These are phyloP conservation scores for Genyomyrus donnyi DNA, from an alignment of 2,113 vertebrate species.

Conservation along the genomic window DNA sequence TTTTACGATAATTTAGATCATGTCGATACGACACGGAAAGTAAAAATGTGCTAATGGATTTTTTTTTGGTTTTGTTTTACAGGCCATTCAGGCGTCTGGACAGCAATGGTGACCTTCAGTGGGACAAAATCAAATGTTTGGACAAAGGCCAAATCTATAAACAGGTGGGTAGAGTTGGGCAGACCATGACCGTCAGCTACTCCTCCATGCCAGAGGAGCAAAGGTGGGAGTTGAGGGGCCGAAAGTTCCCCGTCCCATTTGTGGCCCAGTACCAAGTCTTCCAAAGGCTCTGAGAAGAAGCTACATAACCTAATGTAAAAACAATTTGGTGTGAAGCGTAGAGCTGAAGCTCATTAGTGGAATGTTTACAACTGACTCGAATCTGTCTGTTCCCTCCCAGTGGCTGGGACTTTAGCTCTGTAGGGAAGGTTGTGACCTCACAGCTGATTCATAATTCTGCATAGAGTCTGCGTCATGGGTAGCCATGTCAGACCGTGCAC, in stretches of 20 bases:
- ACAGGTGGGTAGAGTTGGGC: constrained; percentile 51
- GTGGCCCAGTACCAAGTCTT: neutral
- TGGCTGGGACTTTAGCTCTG: neutral
- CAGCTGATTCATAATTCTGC: neutral
- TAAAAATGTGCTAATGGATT: neutral
- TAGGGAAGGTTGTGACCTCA: neutral
- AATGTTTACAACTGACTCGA: neutral
- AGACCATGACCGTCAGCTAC: neutral
- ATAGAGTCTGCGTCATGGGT: neutral
- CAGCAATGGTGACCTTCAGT: constrained; percentile 64
- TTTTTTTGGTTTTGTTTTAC: neutral
- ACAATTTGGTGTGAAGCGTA: neutral
- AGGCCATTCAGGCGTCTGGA: constrained; percentile 73
- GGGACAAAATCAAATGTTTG: constrained; percentile 69
- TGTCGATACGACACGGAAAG: neutral
- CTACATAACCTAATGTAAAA: neutral
- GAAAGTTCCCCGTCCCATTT: neutral
- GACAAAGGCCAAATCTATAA: constrained; percentile 76
- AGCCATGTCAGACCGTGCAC: neutral
- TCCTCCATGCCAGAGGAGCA: neutral
- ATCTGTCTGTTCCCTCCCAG: neutral
- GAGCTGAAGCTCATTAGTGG: neutral
- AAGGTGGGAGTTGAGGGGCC: neutral
- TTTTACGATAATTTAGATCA: neutral
- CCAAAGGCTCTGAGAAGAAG: neutral